A percentile compares a stretch with the other conserved stretches of the same genome.
These are phyloP conservation scores for Darevskia mixta DNA, from an alignment of 2,797 vertebrate genomes.

Conservation along the genomic window DNA sequence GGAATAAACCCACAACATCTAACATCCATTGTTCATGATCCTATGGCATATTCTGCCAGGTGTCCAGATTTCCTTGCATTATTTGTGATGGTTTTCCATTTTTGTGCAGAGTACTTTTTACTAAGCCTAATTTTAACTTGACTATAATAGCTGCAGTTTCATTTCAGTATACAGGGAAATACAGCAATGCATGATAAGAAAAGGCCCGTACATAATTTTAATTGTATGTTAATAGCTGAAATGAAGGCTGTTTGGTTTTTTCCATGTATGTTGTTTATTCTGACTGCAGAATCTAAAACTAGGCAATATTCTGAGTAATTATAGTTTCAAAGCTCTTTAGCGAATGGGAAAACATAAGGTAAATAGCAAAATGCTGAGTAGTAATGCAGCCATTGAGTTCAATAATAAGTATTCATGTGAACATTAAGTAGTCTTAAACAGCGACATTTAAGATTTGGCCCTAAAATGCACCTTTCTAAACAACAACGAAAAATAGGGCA, in stretches of 20 bases:
- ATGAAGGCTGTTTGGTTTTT: neutral
- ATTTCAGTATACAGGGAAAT: neutral
- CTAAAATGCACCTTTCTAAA: neutral
- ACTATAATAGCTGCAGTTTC: neutral
- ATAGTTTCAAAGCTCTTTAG: neutral
- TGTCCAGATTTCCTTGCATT: neutral
- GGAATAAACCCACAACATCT: neutral
- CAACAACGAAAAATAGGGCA: neutral
- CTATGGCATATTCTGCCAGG: neutral
- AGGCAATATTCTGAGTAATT: neutral
- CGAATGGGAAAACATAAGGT: neutral
- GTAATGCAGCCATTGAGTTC: neutral
- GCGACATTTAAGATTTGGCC: neutral
- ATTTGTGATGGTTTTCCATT: neutral
- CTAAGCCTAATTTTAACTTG: neutral
- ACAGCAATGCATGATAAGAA: neutral
- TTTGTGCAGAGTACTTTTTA: neutral
- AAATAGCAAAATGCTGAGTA: neutral
- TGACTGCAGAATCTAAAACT: neutral
- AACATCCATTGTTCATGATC: neutral
- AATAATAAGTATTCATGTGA: neutral
- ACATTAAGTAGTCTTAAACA: neutral
- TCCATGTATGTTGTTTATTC: neutral
- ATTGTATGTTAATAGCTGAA: neutral
- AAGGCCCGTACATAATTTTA: neutral